Conservation (phyloP, 2,113 vertebrate species). For the Chloroceryle aenea region DNA sequence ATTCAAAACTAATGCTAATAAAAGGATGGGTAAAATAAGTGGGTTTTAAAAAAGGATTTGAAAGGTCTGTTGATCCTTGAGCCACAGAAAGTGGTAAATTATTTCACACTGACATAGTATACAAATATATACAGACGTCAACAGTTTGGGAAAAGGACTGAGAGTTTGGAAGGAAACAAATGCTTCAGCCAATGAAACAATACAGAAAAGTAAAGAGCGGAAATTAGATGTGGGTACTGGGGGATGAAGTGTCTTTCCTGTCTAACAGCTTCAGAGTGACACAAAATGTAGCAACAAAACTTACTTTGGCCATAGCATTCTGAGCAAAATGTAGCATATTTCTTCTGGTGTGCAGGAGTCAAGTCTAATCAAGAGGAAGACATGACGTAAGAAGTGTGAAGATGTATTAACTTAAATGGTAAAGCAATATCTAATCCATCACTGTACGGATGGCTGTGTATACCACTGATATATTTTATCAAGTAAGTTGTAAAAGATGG, state of each 20-base stretch:
- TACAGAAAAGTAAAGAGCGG: background rate
- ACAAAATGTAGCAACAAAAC: background rate
- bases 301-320: background rate
- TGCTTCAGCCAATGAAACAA: background rate
- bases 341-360: background rate
- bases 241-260: background rate
- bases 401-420: background rate
- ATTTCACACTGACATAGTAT: background rate
- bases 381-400: background rate
- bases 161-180: background rate
- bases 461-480: background rate
- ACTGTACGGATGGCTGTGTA: background rate
- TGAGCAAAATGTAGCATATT: background rate
- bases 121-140: background rate
- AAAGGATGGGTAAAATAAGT: background rate
- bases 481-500: background rate
- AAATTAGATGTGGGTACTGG: background rate
- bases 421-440: background rate
- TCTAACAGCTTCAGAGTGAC: background rate
- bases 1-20: background rate
- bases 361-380: constrained; percentile 5
- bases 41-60: background rate
- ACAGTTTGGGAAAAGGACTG: background rate
- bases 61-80: background rate
- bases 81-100: background rate